phyloP scores from a whole-genome alignment of 2,797 vertebrate genomes.

The Hephaestus fuliginosus region DNA sequence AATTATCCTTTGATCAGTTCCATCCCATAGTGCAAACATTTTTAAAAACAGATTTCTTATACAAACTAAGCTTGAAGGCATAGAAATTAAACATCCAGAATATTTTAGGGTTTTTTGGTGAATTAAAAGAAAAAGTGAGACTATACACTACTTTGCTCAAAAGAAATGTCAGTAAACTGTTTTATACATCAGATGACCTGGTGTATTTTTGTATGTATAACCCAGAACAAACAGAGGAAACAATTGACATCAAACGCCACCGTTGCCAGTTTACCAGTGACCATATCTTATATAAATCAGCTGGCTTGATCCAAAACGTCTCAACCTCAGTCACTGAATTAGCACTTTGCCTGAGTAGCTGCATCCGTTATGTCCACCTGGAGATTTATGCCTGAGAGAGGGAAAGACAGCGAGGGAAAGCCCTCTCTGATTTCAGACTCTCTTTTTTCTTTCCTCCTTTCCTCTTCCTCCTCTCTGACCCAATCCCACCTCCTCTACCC shows the following conservation, averaged over 20 bases:
- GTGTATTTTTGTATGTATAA: conserved; percentile 20
- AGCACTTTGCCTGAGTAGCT: conserved; percentile 80
- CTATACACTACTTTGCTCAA: no score
- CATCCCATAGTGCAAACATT: not conserved
- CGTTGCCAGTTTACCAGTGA: conserved; percentile 20
- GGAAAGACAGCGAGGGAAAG: conserved; percentile 62
- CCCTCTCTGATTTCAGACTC: conserved; percentile 72
- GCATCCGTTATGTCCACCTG: conserved; percentile 76
- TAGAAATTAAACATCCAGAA: not conserved
- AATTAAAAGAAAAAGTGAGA: not conserved
- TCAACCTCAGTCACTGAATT: conserved; percentile 79
- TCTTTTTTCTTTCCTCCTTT: conserved; percentile 56
- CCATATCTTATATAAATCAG: conserved; percentile 50
- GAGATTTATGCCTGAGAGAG: conserved; percentile 72
- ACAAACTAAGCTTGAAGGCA: not conserved
- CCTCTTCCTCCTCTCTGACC: conserved; percentile 57
- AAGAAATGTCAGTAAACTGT: not conserved
- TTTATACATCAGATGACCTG: conserved; percentile 3
- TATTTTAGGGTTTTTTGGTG: not conserved
- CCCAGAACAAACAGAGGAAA: conserved; percentile 9
- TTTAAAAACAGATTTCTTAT: not conserved
- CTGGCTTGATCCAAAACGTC: conserved; percentile 51
- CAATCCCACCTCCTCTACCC: conserved; percentile 60
- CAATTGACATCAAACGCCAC: conserved; percentile 35
- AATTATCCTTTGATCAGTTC: not conserved